Evolutionary conservation across 2,113 vertebrate genomes (phyloP).

Genomic region (Melospiza georgiana): DNA sequence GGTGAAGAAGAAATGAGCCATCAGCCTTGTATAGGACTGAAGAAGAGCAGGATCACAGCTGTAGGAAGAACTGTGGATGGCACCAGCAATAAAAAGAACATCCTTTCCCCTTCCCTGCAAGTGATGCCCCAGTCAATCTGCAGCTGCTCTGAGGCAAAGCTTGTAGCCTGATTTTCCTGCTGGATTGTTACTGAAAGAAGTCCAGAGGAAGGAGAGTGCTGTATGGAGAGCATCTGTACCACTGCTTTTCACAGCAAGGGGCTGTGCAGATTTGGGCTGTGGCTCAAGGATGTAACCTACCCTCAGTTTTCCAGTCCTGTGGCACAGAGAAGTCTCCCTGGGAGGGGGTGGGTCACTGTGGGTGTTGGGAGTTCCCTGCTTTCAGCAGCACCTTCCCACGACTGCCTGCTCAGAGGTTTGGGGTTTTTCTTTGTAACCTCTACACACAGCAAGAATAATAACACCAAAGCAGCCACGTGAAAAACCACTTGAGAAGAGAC

Average conservation of each 20-base stretch:
- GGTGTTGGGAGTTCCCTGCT: background rate
- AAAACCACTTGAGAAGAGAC: background rate
- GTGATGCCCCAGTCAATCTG: fast-evolving
- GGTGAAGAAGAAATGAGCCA: background rate
- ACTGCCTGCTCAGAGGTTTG: background rate
- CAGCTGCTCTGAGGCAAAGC: background rate
- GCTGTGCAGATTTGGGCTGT: background rate
- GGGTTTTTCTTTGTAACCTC: background rate
- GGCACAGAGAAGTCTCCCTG: background rate
- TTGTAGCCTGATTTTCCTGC: background rate
- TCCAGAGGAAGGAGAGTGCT: background rate
- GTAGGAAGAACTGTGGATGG: background rate
- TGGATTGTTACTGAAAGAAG: background rate
- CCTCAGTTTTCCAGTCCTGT: background rate
- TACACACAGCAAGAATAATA: background rate
- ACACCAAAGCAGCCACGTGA: fast-evolving
- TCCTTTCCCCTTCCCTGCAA: background rate
- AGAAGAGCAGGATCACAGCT: background rate
- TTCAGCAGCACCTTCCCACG: background rate
- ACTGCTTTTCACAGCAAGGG: background rate
- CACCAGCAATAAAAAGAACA: background rate
- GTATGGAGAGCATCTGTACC: too few relatives aligned
- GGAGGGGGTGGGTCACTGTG: fast-evolving
- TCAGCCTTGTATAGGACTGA: fast-evolving
- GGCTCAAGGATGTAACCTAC: background rate